A percentile compares a stretch with the other conserved stretches of the same genome.
phyloP scores from a whole-genome alignment of 2,797 vertebrate species.

The Onychomys torridus region DNA sequence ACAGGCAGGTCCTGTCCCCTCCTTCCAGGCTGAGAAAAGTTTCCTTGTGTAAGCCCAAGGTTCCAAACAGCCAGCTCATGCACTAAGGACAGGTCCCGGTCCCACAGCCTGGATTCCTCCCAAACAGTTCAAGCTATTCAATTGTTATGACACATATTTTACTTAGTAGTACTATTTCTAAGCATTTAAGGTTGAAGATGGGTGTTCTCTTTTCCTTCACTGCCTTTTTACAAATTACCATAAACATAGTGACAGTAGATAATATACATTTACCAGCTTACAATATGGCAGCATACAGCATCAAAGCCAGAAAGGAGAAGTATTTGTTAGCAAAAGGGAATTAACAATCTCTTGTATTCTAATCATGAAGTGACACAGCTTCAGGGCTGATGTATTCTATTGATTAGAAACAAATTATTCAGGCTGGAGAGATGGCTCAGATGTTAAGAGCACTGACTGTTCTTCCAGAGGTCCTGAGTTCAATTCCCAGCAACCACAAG shows the following conservation, averaged over 20 bases:
- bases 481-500: too few species aligned
- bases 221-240: not conserved
- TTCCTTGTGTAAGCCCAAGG: too few species aligned
- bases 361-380: not conserved
- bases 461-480: too few species aligned
- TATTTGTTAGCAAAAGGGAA: not conserved
- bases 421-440: too few species aligned
- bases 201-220: not conserved
- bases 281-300: not conserved
- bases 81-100: too few species aligned
- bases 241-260: not conserved
- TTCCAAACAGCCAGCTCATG: too few species aligned
- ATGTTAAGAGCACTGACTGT: too few species aligned
- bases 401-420: conserved; percentile 30
- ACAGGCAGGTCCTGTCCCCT: too few species aligned
- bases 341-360: conserved; percentile 2
- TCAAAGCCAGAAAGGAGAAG: not conserved
- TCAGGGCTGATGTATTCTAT: not conserved
- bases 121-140: too few species aligned
- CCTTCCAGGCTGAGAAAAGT: too few species aligned
- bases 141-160: too few species aligned
- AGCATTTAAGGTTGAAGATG: not conserved
- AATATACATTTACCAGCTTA: conserved; percentile 23
- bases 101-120: too few species aligned
- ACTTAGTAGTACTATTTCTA: not conserved